A percentile compares a stretch with the other conserved stretches of the same genome.
These are phyloP conservation scores for Campoplex nolae DNA, from an alignment of 2,888 invertebrate genomes.

Conservation along the genomic window DNA sequence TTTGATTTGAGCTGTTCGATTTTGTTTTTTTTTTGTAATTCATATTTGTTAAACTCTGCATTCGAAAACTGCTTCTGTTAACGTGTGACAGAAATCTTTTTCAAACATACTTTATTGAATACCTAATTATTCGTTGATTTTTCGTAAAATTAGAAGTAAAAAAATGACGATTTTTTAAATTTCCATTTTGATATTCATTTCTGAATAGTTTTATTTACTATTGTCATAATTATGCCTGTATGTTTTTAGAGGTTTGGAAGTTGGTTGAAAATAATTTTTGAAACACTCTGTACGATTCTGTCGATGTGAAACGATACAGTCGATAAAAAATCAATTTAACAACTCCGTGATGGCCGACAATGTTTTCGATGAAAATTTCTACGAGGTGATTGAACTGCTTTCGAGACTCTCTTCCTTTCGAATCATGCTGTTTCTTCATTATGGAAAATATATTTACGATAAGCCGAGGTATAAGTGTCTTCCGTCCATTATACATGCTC, in stretches of 20 bases:
- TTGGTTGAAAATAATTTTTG: neutral
- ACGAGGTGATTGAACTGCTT: constrained; percentile 60
- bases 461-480: constrained; percentile 53
- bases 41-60: no score
- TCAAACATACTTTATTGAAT: no score
- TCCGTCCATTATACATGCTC: constrained; percentile 61
- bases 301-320: constrained; percentile 8
- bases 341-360: constrained; percentile 14
- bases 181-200: no score
- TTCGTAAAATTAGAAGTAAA: no score
- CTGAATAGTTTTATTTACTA: no score
- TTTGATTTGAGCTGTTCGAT: no score
- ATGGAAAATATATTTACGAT: constrained; percentile 62
- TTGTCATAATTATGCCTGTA: neutral
- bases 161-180: no score
- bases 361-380: constrained; percentile 35
- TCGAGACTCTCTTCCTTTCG: constrained; percentile 12
- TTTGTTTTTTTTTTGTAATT: no score
- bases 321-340: constrained; percentile 32
- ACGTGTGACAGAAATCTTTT: no score
- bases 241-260: neutral
- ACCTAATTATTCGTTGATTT: no score
- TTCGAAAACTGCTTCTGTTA: no score
- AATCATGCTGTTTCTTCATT: constrained; percentile 49
- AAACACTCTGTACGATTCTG: neutral